Percentiles rank a stretch among this genome's conserved stretches.
These are phyloP conservation scores for Podiceps cristatus DNA, from an alignment of 2,113 vertebrate species.

Conservation along the genomic window DNA sequence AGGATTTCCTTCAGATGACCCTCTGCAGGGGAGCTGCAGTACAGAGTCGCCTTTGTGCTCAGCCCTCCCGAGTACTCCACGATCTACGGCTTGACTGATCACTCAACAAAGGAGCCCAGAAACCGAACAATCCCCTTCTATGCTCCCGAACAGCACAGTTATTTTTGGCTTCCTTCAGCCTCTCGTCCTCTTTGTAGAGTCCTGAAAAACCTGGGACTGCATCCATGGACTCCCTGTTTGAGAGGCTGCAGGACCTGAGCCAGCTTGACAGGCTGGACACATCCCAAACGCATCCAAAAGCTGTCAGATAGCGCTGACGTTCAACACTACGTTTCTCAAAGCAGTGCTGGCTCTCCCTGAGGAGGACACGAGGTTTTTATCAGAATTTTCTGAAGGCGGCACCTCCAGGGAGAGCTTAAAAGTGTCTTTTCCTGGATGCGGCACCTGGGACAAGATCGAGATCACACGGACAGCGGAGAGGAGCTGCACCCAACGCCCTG, in stretches of 20 bases:
- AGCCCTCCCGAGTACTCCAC: not conserved
- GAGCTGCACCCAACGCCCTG: not conserved
- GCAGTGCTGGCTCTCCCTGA: not conserved
- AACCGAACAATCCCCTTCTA: not conserved
- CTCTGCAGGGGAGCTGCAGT: slow-evolving; percentile 7
- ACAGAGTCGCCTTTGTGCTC: slow-evolving; percentile 22
- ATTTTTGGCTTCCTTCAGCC: slow-evolving; percentile 40
- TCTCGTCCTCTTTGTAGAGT: slow-evolving; percentile 35
- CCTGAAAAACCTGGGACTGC: slow-evolving; percentile 12
- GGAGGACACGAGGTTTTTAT: not conserved
- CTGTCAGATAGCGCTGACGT: not conserved
- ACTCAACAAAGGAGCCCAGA: not conserved
- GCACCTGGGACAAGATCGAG: not conserved
- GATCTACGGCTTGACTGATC: not conserved
- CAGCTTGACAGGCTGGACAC: not conserved
- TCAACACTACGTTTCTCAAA: not conserved
- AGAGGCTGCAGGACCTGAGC: not conserved
- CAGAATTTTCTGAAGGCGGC: not conserved
- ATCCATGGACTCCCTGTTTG: not conserved
- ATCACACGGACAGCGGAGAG: not conserved
- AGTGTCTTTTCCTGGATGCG: not conserved
- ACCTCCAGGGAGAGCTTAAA: not conserved
- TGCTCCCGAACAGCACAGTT: not conserved
- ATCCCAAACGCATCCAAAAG: not conserved
- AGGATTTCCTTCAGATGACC: not conserved